A percentile compares a stretch with the other conserved stretches of the same genome.
phyloP scores from a whole-genome alignment of 23 tunicate genomes.

The Ciona savignyi region DNA sequence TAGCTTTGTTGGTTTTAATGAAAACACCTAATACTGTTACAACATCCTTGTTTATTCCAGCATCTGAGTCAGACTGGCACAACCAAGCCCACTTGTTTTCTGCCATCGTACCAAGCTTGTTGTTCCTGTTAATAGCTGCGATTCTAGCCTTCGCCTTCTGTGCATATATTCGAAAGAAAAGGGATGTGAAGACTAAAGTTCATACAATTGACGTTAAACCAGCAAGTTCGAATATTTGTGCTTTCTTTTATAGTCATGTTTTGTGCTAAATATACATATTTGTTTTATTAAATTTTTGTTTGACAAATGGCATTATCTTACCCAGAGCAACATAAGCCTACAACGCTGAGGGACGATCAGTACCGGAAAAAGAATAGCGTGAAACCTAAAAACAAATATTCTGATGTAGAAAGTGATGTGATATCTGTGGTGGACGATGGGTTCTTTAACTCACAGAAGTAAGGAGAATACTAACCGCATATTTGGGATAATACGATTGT shows the following conservation, averaged over 20 bases:
- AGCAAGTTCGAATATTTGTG: constrained; percentile 1
- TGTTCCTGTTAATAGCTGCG: constrained; percentile 21
- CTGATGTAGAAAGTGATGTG: neutral
- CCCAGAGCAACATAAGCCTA: neutral
- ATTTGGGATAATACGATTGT: neutral
- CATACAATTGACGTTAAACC: constrained; percentile 54
- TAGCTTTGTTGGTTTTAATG: too few species aligned
- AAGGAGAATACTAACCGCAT: neutral
- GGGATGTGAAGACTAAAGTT: constrained; percentile 3
- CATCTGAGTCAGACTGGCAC: constrained; percentile 47
- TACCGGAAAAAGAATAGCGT: too few species aligned
- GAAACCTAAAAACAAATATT: too few species aligned
- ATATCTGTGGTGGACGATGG: neutral
- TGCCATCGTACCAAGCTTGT: constrained; percentile 39
- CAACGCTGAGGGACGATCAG: too few species aligned
- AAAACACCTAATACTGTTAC: too few species aligned
- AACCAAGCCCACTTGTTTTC: constrained; percentile 37
- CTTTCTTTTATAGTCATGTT: neutral
- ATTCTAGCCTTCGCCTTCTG: constrained; percentile 25
- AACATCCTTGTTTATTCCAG: constrained; percentile 4
- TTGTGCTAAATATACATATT: neutral
- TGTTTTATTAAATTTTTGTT: too few species aligned
- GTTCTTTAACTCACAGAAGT: neutral
- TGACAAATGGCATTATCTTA: neutral
- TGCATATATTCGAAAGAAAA: constrained; percentile 18